A percentile compares a stretch with the other conserved stretches of the same genome.
These are phyloP conservation scores for Pteropus rufus DNA, from an alignment of 2,797 vertebrate species.

Conservation along the genomic window DNA sequence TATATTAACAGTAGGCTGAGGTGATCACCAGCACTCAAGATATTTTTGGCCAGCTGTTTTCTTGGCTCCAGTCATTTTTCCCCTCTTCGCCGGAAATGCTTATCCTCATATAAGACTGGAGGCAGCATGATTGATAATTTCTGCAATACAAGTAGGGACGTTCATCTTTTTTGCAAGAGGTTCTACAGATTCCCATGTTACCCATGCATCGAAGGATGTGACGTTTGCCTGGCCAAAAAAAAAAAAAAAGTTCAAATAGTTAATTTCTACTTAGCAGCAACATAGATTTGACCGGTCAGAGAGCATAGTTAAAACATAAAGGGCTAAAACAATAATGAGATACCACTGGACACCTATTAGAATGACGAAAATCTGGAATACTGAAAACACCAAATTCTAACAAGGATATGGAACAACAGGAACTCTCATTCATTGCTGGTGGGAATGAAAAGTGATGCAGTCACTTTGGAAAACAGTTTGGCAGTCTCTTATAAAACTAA, in stretches of 20 bases:
- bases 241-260: neutral
- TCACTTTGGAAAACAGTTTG: neutral
- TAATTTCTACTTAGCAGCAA: neutral
- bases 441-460: neutral
- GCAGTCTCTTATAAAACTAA: neutral
- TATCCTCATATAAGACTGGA: constrained; percentile 61
- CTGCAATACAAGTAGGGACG: constrained; percentile 53
- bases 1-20: neutral
- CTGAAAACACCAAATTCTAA: neutral
- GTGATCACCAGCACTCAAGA: neutral
- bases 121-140: constrained; percentile 48
- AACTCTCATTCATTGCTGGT: neutral
- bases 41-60: constrained; percentile 11
- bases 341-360: neutral
- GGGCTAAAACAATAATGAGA: neutral
- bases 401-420: neutral
- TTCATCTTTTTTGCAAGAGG: constrained; percentile 55
- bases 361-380: neutral
- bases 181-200: constrained; percentile 55
- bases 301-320: neutral
- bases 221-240: constrained; percentile 29
- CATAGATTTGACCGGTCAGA: neutral
- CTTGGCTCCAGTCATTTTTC: neutral
- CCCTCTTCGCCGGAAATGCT: neutral
- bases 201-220: constrained; percentile 45